Evolutionary conservation across 2,797 vertebrate genomes (phyloP).

Genomic region (Eidolon dupreanum): DNA sequence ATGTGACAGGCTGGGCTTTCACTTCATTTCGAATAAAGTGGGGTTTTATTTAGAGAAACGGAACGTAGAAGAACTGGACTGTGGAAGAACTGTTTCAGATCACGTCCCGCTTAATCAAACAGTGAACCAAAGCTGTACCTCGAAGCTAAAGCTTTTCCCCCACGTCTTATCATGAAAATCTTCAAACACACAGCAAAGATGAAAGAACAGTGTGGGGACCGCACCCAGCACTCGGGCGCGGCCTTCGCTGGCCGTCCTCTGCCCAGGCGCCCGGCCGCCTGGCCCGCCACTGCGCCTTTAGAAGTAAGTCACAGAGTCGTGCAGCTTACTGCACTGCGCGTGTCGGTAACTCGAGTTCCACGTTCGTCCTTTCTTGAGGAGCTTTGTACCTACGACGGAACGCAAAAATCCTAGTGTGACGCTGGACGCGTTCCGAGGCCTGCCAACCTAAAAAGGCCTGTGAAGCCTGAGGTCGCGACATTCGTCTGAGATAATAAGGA

Average conservation of each 20-base stretch:
- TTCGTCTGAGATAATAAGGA: too few species aligned
- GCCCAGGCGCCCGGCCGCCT: not conserved
- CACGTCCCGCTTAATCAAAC: not conserved
- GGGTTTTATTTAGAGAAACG: not conserved
- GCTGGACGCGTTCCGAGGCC: too few species aligned
- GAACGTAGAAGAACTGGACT: not conserved
- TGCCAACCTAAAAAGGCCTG: too few species aligned
- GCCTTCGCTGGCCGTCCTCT: not conserved
- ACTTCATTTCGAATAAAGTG: not conserved
- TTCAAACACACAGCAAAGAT: not conserved
- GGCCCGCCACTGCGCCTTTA: too few species aligned
- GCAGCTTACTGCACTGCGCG: too few species aligned
- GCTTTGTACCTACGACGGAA: too few species aligned
- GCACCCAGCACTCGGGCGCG: rapidly evolving
- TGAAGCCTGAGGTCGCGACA: too few species aligned
- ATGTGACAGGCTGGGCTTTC: not conserved
- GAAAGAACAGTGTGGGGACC: not conserved
- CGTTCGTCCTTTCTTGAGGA: too few species aligned
- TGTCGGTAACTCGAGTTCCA: too few species aligned
- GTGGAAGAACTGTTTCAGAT: not conserved
- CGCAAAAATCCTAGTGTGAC: too few species aligned
- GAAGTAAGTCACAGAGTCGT: too few species aligned
- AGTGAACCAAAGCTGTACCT: not conserved
- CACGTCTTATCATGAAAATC: not conserved
- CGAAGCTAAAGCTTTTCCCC: not conserved